A percentile compares a stretch with the other conserved stretches of the same genome.
phyloP scores from a whole-genome alignment of 2,888 invertebrate species.

The Andrena bicolor region DNA sequence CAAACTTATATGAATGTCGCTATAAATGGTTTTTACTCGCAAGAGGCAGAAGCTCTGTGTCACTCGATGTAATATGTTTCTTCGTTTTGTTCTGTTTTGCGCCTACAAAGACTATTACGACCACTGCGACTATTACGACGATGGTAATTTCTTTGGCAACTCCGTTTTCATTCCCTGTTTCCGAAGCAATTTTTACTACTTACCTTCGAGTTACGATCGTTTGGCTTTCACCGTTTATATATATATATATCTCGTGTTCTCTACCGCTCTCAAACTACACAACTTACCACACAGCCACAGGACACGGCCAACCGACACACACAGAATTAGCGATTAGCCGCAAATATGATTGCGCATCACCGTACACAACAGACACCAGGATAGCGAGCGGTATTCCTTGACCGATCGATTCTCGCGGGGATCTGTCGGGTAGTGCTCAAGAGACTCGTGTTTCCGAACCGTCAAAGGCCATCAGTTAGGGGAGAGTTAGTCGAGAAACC shows the following conservation, averaged over 20 bases:
- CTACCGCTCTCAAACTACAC: neutral
- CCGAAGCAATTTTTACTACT: constrained; percentile 60
- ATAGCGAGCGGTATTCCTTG: neutral
- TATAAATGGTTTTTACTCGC: constrained; percentile 77
- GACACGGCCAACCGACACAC: constrained; percentile 36
- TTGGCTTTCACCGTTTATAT: constrained; percentile 75
- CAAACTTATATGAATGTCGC: constrained; percentile 74
- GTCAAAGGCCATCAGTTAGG: no score
- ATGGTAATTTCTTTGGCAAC: constrained; percentile 84
- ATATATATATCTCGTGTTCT: constrained; percentile 51
- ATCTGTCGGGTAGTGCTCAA: neutral
- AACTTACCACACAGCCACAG: neutral
- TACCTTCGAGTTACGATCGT: constrained; percentile 66
- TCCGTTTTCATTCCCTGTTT: constrained; percentile 67
- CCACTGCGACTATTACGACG: constrained; percentile 85
- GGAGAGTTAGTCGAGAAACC: neutral
- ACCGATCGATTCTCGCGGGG: neutral
- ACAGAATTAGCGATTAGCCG: constrained; percentile 10
- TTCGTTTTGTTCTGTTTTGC: constrained; percentile 84
- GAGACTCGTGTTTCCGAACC: neutral
- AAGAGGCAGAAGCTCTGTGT: constrained; percentile 78
- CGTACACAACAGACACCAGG: constrained; percentile 5
- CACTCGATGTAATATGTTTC: constrained; percentile 83
- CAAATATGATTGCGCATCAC: neutral
- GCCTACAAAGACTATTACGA: constrained; percentile 85